phyloP scores from a whole-genome alignment of 2,888 invertebrate species.

The Microctonus hyperodae region DNA sequence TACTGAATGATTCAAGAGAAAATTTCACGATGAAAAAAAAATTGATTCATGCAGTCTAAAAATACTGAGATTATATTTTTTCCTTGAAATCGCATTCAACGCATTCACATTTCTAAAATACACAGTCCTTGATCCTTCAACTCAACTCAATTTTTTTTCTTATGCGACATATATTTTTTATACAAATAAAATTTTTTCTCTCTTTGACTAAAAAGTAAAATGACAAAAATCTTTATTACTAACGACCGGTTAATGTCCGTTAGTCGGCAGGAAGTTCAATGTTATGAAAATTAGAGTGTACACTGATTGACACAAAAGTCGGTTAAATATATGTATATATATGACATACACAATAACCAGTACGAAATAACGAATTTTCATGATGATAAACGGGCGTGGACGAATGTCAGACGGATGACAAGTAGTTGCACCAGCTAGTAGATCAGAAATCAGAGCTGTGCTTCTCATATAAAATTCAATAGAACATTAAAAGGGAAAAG shows the following conservation, averaged over 20 bases:
- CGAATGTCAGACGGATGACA: constrained; percentile 48
- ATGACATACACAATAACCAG: constrained; percentile 22
- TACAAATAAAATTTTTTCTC: background rate
- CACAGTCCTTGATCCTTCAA: too few species aligned
- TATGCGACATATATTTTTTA: background rate
- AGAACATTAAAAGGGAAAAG: background rate
- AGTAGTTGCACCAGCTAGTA: constrained; percentile 59
- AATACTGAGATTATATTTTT: too few species aligned
- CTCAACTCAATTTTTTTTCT: background rate
- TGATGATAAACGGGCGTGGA: constrained; percentile 43
- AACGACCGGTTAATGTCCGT: constrained; percentile 53
- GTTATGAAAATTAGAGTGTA: constrained; percentile 59
- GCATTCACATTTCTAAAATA: too few species aligned
- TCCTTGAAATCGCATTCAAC: too few species aligned
- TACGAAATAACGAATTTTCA: constrained; percentile 50
- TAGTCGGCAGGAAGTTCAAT: constrained; percentile 60
- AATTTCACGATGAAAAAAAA: too few species aligned
- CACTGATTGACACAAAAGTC: constrained; percentile 33
- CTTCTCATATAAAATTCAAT: constrained; percentile 21
- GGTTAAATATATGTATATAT: constrained; percentile 39
- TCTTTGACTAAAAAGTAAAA: background rate
- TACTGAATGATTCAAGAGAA: background rate
- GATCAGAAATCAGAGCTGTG: constrained; percentile 62
- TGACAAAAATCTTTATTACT: constrained; percentile 34
- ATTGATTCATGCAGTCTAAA: too few species aligned